Evolutionary conservation across 1,140 invertebrate genomes (phyloP).

Genomic region (Daktulosphaira vitifoliae): DNA sequence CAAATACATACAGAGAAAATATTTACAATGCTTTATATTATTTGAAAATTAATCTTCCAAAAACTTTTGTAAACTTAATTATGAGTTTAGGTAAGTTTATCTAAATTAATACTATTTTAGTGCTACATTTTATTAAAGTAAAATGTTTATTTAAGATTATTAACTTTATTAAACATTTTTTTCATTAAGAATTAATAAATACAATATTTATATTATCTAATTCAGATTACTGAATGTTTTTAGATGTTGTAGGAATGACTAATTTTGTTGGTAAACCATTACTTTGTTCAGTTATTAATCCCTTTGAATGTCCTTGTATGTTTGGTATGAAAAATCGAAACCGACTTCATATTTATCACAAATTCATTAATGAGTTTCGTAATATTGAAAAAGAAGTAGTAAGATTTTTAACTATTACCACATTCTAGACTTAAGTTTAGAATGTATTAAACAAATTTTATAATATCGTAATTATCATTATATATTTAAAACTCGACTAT

Average conservation of each 20-base stretch:
- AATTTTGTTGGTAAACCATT: constrained; percentile 31
- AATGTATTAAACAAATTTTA: not conserved
- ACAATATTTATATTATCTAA: too few species aligned
- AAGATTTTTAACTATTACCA: constrained; percentile 11
- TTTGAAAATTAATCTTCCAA: constrained; percentile 55
- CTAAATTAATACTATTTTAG: not conserved
- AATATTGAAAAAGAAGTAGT: constrained; percentile 43
- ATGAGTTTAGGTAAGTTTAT: constrained; percentile 56
- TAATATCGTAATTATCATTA: too few species aligned
- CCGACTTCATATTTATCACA: constrained; percentile 38
- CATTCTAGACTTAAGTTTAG: not conserved
- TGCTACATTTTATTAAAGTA: too few species aligned
- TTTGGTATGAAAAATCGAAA: constrained; percentile 42
- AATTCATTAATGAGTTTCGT: constrained; percentile 45
- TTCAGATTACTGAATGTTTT: not conserved
- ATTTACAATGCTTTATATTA: constrained; percentile 57
- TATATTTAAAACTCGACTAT: not conserved
- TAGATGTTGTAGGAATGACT: not conserved
- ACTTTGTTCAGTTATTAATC: constrained; percentile 43
- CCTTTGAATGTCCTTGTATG: constrained; percentile 49
- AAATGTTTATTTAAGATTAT: too few species aligned
- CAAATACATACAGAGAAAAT: constrained; percentile 51
- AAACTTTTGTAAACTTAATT: too few species aligned
- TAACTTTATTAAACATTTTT: not conserved
- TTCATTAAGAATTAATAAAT: too few species aligned